Conservation (phyloP, 1,140 invertebrate species). For the Bombyx mandarina region DNA sequence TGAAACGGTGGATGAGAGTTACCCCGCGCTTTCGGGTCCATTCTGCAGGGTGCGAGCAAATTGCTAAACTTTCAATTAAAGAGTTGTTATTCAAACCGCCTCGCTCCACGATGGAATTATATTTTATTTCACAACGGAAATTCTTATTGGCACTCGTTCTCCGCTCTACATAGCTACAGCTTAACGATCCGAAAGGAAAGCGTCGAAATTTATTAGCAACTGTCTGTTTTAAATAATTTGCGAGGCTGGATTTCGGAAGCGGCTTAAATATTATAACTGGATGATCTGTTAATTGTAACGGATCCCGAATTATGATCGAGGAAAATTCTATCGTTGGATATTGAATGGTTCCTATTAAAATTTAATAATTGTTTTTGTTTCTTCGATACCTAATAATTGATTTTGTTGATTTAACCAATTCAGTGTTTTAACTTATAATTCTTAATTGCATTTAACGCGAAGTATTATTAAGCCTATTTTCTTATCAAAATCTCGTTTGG, state of each 20-base stretch:
- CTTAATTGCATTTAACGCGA: too few species aligned
- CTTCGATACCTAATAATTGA: too few species aligned
- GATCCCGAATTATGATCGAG: too few species aligned
- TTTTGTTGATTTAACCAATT: too few species aligned
- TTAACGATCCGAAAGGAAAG: slow-evolving; percentile 23
- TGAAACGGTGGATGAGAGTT: slow-evolving; percentile 61
- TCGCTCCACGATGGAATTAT: slow-evolving; percentile 54
- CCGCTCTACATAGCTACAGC: slow-evolving; percentile 36
- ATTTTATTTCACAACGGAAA: slow-evolving; percentile 60
- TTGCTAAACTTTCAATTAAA: slow-evolving; percentile 71
- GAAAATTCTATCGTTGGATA: too few species aligned
- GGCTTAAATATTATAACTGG: slow-evolving; percentile 12
- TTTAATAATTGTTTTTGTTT: too few species aligned
- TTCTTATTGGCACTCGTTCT: slow-evolving; percentile 51
- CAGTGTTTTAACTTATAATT: too few species aligned
- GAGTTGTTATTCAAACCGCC: slow-evolving; percentile 69
- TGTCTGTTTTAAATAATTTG: slow-evolving; percentile 25
- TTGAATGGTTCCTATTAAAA: too few species aligned
- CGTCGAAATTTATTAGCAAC: slow-evolving; percentile 27
- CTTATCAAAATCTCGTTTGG: too few species aligned
- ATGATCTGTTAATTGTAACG: slow-evolving; percentile 13
- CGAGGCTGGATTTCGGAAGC: slow-evolving; percentile 4
- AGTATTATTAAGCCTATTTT: too few species aligned
- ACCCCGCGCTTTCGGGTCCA: slow-evolving; percentile 56
- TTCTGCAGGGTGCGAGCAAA: slow-evolving; percentile 63